Evolutionary conservation across 2,113 vertebrate genomes (phyloP), one percentile per base, ranked within the genome.

Genomic region (Brachypteracias leptosomus): DNA sequence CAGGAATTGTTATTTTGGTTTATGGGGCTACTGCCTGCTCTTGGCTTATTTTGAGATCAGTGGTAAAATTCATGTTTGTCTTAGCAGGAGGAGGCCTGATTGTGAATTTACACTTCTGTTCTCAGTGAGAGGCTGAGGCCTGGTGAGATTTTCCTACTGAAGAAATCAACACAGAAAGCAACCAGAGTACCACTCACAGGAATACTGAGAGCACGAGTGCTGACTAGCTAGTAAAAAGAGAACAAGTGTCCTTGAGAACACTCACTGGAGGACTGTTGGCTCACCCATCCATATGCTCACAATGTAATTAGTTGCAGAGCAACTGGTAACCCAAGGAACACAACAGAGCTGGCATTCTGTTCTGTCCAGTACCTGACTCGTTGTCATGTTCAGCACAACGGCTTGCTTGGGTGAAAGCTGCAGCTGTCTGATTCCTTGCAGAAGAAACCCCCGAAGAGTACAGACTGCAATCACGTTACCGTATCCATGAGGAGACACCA

Each of bases 391-490:
- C n/a, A 98, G 91, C 49, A 44, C 52, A 7, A 46, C 2, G 5
- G 92, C 97, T 51, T 89, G 92, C 58, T 93, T 24, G 26, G 90
- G 92, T 38, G 94, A 88, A 66, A 98, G 95, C 90, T 83, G 93
- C 44, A 97, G 90, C 67, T 88, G 97, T 40, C 89, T 88, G 81
- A 97, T 15, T 66, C 98, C 98, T 44, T 91, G 93, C 74, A 98
- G 91, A 58, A 93, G 46, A 89, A 98, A 98, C 13, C 98, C 98
- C 54, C 89, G 89, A 25, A 1, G 75, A 28, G 95, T 79, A 63
- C 98, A 98, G 31, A 93, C 62, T 0, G 94, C 94, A 49, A 98
- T 58, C 70, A 98, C 86, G 3, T 78, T 76, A 36, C 97, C 95
- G 0, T 97, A 98, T 17, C 96, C 96, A 59, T 24, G 16, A 28